Conservation (phyloP, 2,797 vertebrate genomes). For the Pangasius larnaudii region DNA sequence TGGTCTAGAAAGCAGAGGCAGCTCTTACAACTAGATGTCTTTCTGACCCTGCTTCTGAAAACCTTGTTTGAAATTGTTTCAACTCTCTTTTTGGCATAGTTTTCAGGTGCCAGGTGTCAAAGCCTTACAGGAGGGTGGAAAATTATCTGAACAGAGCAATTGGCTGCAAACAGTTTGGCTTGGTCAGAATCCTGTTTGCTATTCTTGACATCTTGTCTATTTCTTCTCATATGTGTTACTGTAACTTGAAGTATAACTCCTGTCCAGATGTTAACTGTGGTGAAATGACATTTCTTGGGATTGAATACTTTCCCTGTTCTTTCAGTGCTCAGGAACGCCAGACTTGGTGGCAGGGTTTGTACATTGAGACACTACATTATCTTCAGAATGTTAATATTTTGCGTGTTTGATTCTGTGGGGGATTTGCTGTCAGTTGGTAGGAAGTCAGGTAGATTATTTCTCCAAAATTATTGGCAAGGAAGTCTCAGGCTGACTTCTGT, state of each 20-base stretch:
- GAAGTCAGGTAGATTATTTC: too few species aligned
- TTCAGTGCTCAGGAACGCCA: neutral
- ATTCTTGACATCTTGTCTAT: neutral
- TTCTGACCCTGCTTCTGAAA: neutral
- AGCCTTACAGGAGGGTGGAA: neutral
- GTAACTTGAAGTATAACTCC: neutral
- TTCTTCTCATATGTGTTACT: neutral
- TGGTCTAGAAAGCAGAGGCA: neutral
- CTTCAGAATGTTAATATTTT: conserved; percentile 1
- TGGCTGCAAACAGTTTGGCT: neutral
- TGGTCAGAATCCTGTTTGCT: neutral
- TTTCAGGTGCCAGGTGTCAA: neutral
- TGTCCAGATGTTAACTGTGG: neutral
- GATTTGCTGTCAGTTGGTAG: neutral
- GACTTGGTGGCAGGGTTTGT: neutral
- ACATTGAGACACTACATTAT: neutral
- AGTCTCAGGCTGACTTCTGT: neutral
- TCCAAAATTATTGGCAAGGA: neutral
- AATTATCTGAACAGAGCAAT: too few species aligned
- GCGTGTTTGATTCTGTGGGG: neutral
- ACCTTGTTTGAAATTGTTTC: neutral
- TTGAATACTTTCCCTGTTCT: neutral
- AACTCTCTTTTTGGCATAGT: neutral
- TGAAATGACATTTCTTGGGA: neutral
- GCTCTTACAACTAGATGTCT: neutral